These are phyloP conservation scores for Drosophila navojoa DNA, from an alignment of 1,140 invertebrate genomes.

Conservation along the genomic window DNA sequence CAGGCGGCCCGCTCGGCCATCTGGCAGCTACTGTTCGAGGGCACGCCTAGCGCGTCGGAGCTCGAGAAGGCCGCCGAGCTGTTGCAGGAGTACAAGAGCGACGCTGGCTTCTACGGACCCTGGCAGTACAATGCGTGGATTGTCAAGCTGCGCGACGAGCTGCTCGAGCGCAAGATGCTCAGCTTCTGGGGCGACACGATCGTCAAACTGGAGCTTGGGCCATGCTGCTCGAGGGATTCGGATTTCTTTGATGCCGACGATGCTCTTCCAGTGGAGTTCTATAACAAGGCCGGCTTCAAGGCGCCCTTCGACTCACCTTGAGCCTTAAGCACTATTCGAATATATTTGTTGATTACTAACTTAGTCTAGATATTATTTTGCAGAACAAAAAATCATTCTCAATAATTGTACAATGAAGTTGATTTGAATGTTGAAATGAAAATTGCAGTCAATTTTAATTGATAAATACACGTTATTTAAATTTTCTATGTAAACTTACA, in stretches of 20 bases:
- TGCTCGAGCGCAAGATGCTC: constrained; percentile 49
- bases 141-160: constrained; percentile 60
- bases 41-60: constrained; percentile 22
- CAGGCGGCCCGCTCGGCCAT: constrained; percentile 45
- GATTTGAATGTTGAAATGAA: no score
- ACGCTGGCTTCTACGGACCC: constrained; percentile 65
- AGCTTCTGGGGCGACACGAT: constrained; percentile 72
- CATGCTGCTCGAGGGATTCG: constrained; percentile 67
- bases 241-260: constrained; percentile 64
- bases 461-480: no score
- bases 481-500: no score
- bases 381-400: neutral
- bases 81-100: constrained; percentile 58
- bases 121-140: constrained; percentile 69
- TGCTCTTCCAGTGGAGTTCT: constrained; percentile 60
- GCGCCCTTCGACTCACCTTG: constrained; percentile 52
- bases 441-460: no score
- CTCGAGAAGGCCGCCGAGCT: constrained; percentile 59
- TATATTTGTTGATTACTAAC: no score
- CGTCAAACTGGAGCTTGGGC: constrained; percentile 68
- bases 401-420: neutral
- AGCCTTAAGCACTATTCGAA: neutral
- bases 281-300: constrained; percentile 63
- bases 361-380: no score
- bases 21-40: constrained; percentile 64